Evolutionary conservation across 2,888 invertebrate genomes (phyloP).

Genomic region (Caprella mutica): DNA sequence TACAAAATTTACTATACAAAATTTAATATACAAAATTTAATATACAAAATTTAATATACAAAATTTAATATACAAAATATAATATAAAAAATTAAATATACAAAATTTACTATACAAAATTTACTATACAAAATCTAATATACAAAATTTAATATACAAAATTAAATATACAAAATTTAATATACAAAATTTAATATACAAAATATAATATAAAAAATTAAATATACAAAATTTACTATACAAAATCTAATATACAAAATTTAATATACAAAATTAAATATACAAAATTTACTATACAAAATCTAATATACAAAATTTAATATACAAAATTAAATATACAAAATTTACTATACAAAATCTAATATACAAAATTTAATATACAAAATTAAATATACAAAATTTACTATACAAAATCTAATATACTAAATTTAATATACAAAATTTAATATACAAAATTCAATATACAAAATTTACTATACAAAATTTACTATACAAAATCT

Average conservation of each 20-base stretch:
- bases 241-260: background rate
- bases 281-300: background rate
- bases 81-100: constrained; percentile 8
- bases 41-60: too few relatives aligned
- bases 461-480: background rate
- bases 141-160: background rate
- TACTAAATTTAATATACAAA: background rate
- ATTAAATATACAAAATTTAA: background rate
- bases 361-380: background rate
- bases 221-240: constrained; percentile 2
- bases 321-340: constrained; percentile 1
- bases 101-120: too few relatives aligned
- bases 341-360: background rate
- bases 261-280: background rate
- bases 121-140: too few relatives aligned
- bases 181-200: background rate
- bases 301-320: background rate
- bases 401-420: background rate
- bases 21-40: too few relatives aligned
- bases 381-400: background rate
- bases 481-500: background rate
- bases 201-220: constrained; percentile 7
- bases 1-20: too few relatives aligned
- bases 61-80: too few relatives aligned
- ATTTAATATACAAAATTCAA: background rate